Evolutionary conservation across 2,113 vertebrate species (phyloP), one percentile per base, ranked within the genome.

Genomic region (Hippoglossus stenolepis): DNA sequence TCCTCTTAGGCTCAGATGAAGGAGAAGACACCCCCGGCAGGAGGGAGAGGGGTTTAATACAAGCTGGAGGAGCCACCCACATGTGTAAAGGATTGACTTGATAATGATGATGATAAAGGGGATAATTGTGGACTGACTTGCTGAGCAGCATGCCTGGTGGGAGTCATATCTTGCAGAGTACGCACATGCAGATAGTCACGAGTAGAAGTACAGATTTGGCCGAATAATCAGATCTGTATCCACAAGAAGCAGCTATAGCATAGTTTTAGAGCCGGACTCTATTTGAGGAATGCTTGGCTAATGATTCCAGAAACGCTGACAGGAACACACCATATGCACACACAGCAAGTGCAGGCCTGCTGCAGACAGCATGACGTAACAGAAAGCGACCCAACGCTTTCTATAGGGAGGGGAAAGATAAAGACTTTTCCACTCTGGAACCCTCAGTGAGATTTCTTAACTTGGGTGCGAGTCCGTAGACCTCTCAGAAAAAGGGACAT

Each of bases 281-380:
- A 17, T 53, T n/a, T 68, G 56, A 83, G 72, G 73, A 85, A 73
- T 70, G 71, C 62, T 89, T 65, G 51, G 63, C 80, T 49, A 77
- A 40, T 76, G 62, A 78, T 83, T 86, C 21, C 70, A 85, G 74
- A 87, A 89, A 77, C 38, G 77, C 89, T 84, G 69, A 82, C 82
- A 77, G 65, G 65, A 85, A 86, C 79, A 67, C 70, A 81, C 80
- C 83, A 73, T 86, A 67, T 67, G 77, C 84, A 87, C 80, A 90
- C 78, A 79, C 75, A 86, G 85, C 87, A 89, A 89, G 87, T 84
- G 70, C 45, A 62, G 87, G 83, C 85, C 74, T 88, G 90, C 65
- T 53, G n/a, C 35, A 67, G 51, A 62, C 69, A 35, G 60, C 79
- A 18, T 87, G 87, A 90, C 54, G 23, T 51, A 54, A 82, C 60